Evolutionary conservation across 1,140 invertebrate species (phyloP), one percentile per base, ranked within the genome.

Genomic region (Sitodiplosis mosellana): DNA sequence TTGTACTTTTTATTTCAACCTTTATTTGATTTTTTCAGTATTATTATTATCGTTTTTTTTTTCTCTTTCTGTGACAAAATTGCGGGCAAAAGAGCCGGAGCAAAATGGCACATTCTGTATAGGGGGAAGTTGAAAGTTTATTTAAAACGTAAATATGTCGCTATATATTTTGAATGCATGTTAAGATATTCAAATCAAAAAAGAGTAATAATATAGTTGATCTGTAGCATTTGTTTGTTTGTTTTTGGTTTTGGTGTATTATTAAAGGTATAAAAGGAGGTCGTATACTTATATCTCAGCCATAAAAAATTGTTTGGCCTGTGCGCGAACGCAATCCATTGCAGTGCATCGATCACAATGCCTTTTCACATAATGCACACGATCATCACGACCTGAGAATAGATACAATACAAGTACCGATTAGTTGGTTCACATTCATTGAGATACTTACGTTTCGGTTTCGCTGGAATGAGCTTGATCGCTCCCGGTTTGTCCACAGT

Each of bases 391-490:
- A 46, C 33, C 45, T 46, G 37, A 12, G 17, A 40, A 15, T 18
- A 12, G 12, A n/a, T n/a, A 15, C 37, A 18, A 43, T 4, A 20
- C 10, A 43, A 43, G 10, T 14, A 41, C 10, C 12, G 41, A 43
- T 43, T 43, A 20, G 19, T 15, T 43, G 5, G 19, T 27, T 27
- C 27, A 27, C 10, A 27, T 27, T 27, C 27, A 18, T 6, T 20
- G 20, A 47, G 53, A 72, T 69, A 83, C 85, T 85, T 80, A 90
- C 87, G 81, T 76, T 87, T 88, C 51, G 81, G 80, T 73, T 87
- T 88, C 50, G 84, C 73, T 52, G 85, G 77, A 57, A 88, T 87
- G 40, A 88, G 64, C 71, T 89, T 90, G 51, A 87, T 86, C 48
- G 77, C 70, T 50, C 81, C 82, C 40, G 79, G 79, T 59, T 82